Conservation (phyloP, 2,797 vertebrate genomes). For the Macropodus opercularis region DNA sequence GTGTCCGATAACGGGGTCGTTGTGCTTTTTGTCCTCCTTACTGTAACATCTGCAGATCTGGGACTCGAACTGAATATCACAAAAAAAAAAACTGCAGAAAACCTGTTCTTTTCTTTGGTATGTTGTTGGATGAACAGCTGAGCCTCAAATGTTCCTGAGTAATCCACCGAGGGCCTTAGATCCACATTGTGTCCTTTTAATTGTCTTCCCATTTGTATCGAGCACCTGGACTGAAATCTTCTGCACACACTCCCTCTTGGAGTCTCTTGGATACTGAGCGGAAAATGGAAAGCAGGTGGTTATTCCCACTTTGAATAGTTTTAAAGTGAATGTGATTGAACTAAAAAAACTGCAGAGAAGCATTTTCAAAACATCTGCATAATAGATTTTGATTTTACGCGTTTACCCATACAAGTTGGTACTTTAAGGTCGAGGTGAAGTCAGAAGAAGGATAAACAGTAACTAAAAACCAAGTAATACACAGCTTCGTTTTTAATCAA, state of each 20-base stretch:
- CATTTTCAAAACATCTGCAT: constrained; percentile 54
- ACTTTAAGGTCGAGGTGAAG: too few relatives aligned
- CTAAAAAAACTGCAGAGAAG: background rate
- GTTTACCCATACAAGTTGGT: background rate
- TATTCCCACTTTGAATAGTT: constrained; percentile 37
- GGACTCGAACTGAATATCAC: constrained; percentile 26
- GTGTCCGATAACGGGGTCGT: constrained; percentile 43
- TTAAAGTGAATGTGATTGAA: constrained; percentile 19
- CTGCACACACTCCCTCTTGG: constrained; percentile 46
- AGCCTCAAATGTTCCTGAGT: constrained; percentile 46
- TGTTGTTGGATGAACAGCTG: constrained; percentile 59
- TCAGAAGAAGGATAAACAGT: too few relatives aligned
- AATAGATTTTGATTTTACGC: constrained; percentile 19
- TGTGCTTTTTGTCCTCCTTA: constrained; percentile 41
- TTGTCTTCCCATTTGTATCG: constrained; percentile 57
- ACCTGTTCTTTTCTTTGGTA: constrained; percentile 54
- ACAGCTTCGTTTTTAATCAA: too few relatives aligned
- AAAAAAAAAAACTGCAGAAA: constrained; percentile 36
- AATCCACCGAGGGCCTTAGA: constrained; percentile 57
- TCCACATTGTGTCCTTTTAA: constrained; percentile 51
- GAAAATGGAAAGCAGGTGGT: constrained; percentile 64
- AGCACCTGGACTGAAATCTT: constrained; percentile 68
- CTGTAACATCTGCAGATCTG: constrained; percentile 59
- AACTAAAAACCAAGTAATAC: too few relatives aligned
- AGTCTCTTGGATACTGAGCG: constrained; percentile 52